Evolutionary conservation across 2,113 vertebrate genomes (phyloP), one percentile per base, ranked within the genome.

Genomic region (Gymnogyps californianus): DNA sequence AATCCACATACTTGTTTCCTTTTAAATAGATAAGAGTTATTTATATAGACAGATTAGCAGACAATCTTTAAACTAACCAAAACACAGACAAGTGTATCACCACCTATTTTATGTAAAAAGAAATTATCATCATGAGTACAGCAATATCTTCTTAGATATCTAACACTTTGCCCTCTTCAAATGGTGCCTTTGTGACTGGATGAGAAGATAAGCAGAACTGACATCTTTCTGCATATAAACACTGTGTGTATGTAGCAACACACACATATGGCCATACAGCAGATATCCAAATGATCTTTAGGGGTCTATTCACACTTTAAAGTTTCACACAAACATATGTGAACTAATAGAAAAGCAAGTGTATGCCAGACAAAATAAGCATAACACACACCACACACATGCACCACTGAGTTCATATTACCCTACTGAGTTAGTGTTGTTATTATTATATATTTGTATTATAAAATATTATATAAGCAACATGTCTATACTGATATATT

Each of bases 381-480:
- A 6, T 11, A 70, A 44, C 13, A 31, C 8, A 38, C 22, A 42
- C 5, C 31, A 55, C 57, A 70, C 5, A 6, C n/a, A 76, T 2
- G 3, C 31, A 31, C 16, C 16, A 24, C 9, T 38, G 13, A 12
- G 69, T n/a, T 83, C 10, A 3, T n/a, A 24, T 38, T 38, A 46
- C 13, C 24, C 40, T 29, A 2, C 0, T 57, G 31, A 52, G 36
- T 34, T 76, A 55, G 22, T 7, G 16, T 8, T 57, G 3, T 20
- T 57, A 34, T 32, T 70, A 47, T 36, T 8, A 26, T 62, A 46
- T 52, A n/a, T 29, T 52, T 90, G 11, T 25, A n/a, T n/a, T 9
- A 51, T 10, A 66, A 74, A 84, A 34, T 7, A 76, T 4, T 29
- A 8, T 7, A 28, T 4, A 62, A 80, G 55, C 22, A 84, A 6